phyloP scores from a whole-genome alignment of 1,140 invertebrate genomes.

The Globodera ellingtonae region DNA sequence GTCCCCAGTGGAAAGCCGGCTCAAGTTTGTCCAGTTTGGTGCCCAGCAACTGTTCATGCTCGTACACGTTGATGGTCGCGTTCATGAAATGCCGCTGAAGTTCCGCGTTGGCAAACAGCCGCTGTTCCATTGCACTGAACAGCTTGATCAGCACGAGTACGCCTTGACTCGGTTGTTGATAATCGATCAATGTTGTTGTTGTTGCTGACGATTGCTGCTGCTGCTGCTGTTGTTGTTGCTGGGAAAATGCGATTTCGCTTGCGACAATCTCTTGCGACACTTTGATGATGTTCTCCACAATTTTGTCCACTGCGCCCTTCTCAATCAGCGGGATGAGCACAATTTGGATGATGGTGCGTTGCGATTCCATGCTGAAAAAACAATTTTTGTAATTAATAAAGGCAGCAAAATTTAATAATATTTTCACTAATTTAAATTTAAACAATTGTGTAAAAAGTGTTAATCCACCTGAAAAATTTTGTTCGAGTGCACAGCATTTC shows the following conservation, averaged over 20 bases:
- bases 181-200: neutral
- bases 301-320: conserved; percentile 38
- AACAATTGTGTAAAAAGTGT: neutral
- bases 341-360: conserved; percentile 37
- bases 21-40: conserved; percentile 17
- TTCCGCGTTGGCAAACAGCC: conserved; percentile 28
- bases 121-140: conserved; percentile 16
- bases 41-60: conserved; percentile 24
- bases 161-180: conserved; percentile 23
- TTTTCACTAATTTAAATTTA: neutral
- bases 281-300: conserved; percentile 32
- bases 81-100: conserved; percentile 28
- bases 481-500: conserved; percentile 43
- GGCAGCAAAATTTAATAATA: no score
- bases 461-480: conserved; percentile 13
- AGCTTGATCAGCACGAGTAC: conserved; percentile 27
- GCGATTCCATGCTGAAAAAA: conserved; percentile 12
- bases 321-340: conserved; percentile 41
- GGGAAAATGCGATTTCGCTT: conserved; percentile 1
- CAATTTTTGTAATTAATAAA: no score
- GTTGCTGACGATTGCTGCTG: neutral
- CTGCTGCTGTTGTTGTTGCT: conserved; percentile 19
- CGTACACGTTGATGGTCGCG: conserved; percentile 28
- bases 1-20: conserved; percentile 40
- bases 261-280: conserved; percentile 8